Percentiles rank a stretch among this genome's conserved stretches.
Conservation (phyloP, 1,140 invertebrate genomes). For the Pentalonia nigronervosa region DNA sequence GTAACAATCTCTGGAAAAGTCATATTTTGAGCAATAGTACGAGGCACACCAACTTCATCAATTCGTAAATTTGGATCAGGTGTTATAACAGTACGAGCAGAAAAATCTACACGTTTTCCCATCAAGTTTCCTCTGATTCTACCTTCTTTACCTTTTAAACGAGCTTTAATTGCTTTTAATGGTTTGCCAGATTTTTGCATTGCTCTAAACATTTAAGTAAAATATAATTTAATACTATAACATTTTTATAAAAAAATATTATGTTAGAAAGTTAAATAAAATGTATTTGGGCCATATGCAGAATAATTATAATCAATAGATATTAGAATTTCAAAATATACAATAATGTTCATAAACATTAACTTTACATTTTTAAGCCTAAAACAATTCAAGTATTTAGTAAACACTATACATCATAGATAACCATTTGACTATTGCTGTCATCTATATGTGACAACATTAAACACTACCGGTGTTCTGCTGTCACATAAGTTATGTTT, state of each 20-base stretch:
- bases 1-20: slow-evolving; percentile 99
- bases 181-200: slow-evolving; percentile 99
- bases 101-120: slow-evolving; percentile 99
- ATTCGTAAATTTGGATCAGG: slow-evolving; percentile 98
- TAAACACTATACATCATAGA: too few relatives aligned
- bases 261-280: neutral
- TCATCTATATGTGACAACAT: too few relatives aligned
- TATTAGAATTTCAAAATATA: neutral
- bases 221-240: neutral
- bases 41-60: slow-evolving; percentile 97
- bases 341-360: neutral
- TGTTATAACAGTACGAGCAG: slow-evolving; percentile 98
- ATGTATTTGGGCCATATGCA: neutral
- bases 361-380: neutral
- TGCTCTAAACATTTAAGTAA: slow-evolving; percentile 71
- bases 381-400: neutral
- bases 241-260: neutral
- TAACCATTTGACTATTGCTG: too few relatives aligned
- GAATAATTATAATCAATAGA: neutral
- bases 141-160: slow-evolving; percentile 94
- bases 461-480: too few relatives aligned
- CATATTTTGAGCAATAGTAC: slow-evolving; percentile 98
- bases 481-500: too few relatives aligned
- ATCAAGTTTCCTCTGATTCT: slow-evolving; percentile 98
- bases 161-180: slow-evolving; percentile 94